Percentiles rank a stretch among this genome's conserved stretches.
These are phyloP conservation scores for Agriopis leucophaearia DNA, from an alignment of 2,888 invertebrate species.

Conservation along the genomic window DNA sequence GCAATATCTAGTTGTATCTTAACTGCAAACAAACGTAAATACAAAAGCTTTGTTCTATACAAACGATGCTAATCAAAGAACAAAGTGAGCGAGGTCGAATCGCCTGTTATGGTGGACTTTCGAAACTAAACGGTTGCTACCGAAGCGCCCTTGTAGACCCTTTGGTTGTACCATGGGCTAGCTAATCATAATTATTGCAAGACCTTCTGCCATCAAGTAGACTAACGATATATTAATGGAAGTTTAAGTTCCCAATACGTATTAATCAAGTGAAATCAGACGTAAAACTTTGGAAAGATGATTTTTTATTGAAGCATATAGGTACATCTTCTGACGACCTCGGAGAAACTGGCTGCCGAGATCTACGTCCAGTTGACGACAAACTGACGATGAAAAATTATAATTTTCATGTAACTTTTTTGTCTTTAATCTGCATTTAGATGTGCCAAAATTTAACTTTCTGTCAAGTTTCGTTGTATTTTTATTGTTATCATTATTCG, in stretches of 20 bases:
- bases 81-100: conserved; percentile 58
- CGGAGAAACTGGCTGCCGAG: background rate
- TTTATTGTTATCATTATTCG: too few species aligned
- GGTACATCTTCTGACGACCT: background rate
- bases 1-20: conserved; percentile 26
- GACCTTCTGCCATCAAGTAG: background rate
- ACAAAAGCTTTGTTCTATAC: conserved; percentile 50
- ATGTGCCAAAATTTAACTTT: too few species aligned
- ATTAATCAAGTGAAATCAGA: background rate
- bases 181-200: conserved; percentile 11
- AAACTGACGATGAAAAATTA: background rate
- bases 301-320: background rate
- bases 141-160: conserved; percentile 27
- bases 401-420: too few species aligned
- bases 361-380: background rate
- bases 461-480: too few species aligned
- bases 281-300: background rate
- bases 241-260: conserved; percentile 3
- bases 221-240: conserved; percentile 11
- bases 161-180: background rate
- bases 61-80: conserved; percentile 61
- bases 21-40: conserved; percentile 33
- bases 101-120: conserved; percentile 53
- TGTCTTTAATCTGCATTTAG: too few species aligned
- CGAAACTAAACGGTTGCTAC: conserved; percentile 51